phyloP scores from a whole-genome alignment of 30 jellyfish, hydroid and myxozoan species.

The Aurelia sp. region DNA sequence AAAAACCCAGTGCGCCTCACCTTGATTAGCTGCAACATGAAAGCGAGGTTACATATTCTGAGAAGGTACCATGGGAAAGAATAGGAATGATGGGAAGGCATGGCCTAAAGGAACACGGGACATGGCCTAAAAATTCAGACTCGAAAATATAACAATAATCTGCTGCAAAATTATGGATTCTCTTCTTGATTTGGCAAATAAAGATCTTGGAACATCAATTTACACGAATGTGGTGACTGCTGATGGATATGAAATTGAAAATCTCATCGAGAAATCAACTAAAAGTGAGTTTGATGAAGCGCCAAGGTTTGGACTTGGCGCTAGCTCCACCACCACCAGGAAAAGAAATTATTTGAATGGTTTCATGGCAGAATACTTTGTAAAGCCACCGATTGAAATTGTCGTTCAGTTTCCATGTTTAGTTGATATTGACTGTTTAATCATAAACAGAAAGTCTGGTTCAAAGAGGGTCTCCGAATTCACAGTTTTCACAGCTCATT shows the following conservation, averaged over 20 bases:
- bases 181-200: conserved; percentile 50
- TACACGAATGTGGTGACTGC: conserved; percentile 67
- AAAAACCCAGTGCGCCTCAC: too few relatives aligned
- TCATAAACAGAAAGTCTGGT: conserved; percentile 54
- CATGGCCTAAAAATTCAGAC: neutral
- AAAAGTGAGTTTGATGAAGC: neutral
- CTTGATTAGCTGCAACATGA: too few relatives aligned
- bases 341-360: conserved; percentile 23
- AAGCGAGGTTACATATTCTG: too few relatives aligned
- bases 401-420: conserved; percentile 89
- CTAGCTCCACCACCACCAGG: neutral
- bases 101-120: too few relatives aligned
- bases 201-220: conserved; percentile 55
- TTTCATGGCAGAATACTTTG: conserved; percentile 89
- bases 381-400: conserved; percentile 88
- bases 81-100: too few relatives aligned
- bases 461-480: conserved; percentile 53
- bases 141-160: neutral
- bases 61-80: too few relatives aligned
- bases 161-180: neutral
- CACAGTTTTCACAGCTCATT: conserved; percentile 44
- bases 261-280: conserved; percentile 28
- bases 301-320: neutral
- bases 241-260: conserved; percentile 72
- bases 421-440: conserved; percentile 66